Base-by-base conservation (phyloP, 1,140 invertebrate genomes). In the Thaumatotibia leucotreta region DNA sequence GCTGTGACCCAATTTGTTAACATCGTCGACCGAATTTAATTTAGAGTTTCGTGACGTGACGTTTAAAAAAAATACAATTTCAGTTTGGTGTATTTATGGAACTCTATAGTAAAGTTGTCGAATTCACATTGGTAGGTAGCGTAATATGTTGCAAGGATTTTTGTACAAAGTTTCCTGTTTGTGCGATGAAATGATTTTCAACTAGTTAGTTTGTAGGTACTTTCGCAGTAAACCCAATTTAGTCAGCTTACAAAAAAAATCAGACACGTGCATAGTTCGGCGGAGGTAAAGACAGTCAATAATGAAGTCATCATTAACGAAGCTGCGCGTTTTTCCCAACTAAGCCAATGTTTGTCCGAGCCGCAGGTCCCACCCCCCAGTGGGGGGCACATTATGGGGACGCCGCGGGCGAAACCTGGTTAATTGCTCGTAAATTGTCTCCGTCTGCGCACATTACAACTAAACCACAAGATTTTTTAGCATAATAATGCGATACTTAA, bases 321-420 rank as follows among this genome's bases (percentile, higher is more conserved):
- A 24, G 50, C 10, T 4, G 10, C 11, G 20, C 50, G n/a, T 52
- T 52, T 52, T 52, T 27, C 50, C 50, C 50, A 52, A 52, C 50
- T 52, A 52, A 52, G 50, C 50, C n/a, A 52, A 52, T 52, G 50
- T 52, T 52, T 52, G 50, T 52, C 50, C 50, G 50, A 52, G 50
- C 22, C 22, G 50, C 39, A 17, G 39, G 39, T n/a, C n/a, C n/a
- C n/a, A n/a, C n/a, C n/a, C n/a, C 39, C 8, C 14, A 8, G 39
- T 17, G 6, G 39, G 17, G 35, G 14, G 39, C 39, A 39, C 33
- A 45, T 45, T 20, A 45, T 20, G 23, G 50, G 50, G 49, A 50
- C 22, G 49, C 50, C 50, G 50, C 50, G 50, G 50, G 50, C 50
- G 50, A 52, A 23, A 10, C 10, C 50, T 52, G 23, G 23, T 52